These are phyloP conservation scores for Fulmarus glacialis DNA, from an alignment of 2,113 vertebrate species.

Conservation along the genomic window DNA sequence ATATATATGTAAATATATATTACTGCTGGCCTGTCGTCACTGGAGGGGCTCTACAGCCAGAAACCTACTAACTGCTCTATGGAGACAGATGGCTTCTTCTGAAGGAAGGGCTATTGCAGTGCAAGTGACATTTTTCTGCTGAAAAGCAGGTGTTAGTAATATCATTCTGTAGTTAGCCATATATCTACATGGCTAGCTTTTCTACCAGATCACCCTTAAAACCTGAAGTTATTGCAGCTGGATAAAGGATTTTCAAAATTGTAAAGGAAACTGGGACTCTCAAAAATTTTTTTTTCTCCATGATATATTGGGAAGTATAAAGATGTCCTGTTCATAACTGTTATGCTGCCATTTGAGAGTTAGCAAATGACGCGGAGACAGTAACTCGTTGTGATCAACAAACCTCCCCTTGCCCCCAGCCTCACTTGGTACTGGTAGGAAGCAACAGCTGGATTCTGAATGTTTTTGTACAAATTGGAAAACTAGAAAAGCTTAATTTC, in stretches of 20 bases:
- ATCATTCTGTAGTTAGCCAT: not conserved
- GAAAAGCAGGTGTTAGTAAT: not conserved
- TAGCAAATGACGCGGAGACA: not conserved
- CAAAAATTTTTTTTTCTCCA: not conserved
- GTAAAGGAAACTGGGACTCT: not conserved
- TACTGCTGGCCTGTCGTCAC: not conserved
- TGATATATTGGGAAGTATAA: not conserved
- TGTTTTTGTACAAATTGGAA: not conserved
- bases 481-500: not conserved
- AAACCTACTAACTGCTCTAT: not conserved
- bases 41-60: not conserved
- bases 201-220: not conserved
- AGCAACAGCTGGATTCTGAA: not conserved
- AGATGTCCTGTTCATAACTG: not conserved
- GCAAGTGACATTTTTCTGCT: not conserved
- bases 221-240: not conserved
- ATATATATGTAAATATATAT: too few relatives aligned
- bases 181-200: not conserved
- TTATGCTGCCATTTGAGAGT: not conserved
- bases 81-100: not conserved
- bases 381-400: not conserved
- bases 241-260: not conserved
- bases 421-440: not conserved
- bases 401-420: not conserved
- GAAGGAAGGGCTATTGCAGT: not conserved